These are phyloP conservation scores for Bruchidius siliquastri DNA, from an alignment of 2,888 invertebrate genomes.

Conservation along the genomic window DNA sequence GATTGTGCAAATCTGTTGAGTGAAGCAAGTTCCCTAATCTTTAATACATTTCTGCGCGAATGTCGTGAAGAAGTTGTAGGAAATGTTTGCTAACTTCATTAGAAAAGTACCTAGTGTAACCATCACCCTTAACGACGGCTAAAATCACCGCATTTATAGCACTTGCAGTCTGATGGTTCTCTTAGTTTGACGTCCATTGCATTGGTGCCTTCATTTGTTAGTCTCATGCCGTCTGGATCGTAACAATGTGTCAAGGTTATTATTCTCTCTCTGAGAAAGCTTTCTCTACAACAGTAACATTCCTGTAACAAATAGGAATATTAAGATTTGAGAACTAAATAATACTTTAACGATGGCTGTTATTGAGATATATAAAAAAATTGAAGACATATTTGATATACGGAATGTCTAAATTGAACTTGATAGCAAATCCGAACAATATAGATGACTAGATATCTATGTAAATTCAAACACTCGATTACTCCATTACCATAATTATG, in stretches of 20 bases:
- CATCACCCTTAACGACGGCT: conserved; percentile 48
- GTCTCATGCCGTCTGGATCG: conserved; percentile 77
- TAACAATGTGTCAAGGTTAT: conserved; percentile 82
- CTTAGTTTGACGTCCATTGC: conserved; percentile 77
- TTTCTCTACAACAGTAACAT: conserved; percentile 89
- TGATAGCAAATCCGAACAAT: no score
- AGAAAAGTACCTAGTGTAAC: not conserved
- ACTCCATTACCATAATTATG: no score
- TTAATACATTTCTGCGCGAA: no score
- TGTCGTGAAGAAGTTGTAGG: no score
- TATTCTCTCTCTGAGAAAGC: conserved; percentile 73
- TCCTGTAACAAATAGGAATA: conserved; percentile 56
- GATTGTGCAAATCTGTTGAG: no score
- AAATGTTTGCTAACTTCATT: no score
- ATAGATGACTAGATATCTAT: no score
- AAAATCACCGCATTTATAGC: conserved; percentile 84
- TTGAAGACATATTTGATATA: no score
- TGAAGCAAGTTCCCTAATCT: no score
- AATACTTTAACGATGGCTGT: not conserved
- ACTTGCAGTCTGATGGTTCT: conserved; percentile 86
- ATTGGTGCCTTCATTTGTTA: conserved; percentile 64
- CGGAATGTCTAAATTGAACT: no score
- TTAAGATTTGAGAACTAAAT: not conserved
- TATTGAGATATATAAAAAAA: no score
- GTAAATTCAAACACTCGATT: no score